These are phyloP conservation scores for Anser brachyrhynchus DNA, from an alignment of 2,113 vertebrate genomes.

Conservation along the genomic window DNA sequence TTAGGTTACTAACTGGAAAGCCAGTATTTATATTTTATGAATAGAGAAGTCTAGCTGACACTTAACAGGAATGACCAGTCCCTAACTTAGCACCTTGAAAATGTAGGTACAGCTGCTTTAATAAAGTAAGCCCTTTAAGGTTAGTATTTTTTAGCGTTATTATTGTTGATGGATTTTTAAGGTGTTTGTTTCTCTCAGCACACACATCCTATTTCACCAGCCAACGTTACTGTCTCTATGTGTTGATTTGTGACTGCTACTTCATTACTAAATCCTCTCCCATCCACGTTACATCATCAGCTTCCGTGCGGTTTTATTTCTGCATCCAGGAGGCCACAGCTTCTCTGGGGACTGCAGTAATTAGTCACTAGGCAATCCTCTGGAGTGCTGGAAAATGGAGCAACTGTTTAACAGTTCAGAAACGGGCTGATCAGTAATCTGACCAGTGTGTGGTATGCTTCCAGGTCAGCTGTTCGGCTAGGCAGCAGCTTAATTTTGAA, in stretches of 20 bases:
- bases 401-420: neutral
- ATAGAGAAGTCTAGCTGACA: neutral
- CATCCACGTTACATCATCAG: neutral
- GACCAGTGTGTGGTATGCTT: neutral
- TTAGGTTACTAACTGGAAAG: neutral
- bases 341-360: neutral
- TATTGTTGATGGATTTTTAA: neutral
- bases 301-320: neutral
- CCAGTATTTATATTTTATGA: neutral
- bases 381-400: neutral
- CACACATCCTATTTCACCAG: accelerated
- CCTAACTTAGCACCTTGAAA: neutral
- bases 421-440: neutral
- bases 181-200: neutral
- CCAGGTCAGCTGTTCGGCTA: neutral
- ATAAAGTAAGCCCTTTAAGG: neutral
- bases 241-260: neutral
- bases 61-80: neutral
- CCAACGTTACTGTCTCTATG: neutral
- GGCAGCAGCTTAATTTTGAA: neutral
- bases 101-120: neutral
- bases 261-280: neutral
- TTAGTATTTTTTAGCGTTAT: neutral
- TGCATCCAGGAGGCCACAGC: neutral
- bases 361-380: neutral